phyloP scores from a whole-genome alignment of 2,113 vertebrate species.

The Neolamprologus modestus region DNA sequence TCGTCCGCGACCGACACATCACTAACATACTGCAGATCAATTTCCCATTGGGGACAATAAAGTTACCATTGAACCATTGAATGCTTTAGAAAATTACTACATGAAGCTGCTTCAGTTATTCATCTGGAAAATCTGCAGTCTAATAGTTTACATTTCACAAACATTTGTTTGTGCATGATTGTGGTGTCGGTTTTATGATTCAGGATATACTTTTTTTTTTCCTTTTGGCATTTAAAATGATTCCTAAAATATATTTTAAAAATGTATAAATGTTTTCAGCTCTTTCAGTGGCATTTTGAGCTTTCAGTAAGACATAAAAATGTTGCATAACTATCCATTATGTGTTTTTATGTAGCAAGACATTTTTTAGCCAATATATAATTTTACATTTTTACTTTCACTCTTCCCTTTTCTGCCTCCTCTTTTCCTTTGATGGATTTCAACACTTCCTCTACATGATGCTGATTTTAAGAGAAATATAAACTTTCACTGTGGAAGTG shows the following conservation, averaged over 20 bases:
- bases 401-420: not conserved
- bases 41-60: not conserved
- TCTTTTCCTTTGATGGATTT: not conserved
- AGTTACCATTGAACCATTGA: not conserved
- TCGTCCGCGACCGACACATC: accelerated
- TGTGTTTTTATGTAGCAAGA: not conserved
- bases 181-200: not conserved
- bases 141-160: not conserved
- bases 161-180: not conserved
- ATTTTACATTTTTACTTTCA: not conserved
- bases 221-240: not conserved
- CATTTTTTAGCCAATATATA: not conserved
- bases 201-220: not conserved
- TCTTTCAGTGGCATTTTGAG: not conserved
- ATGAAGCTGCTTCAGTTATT: not conserved
- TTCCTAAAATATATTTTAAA: not conserved
- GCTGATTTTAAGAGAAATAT: not conserved
- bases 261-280: not conserved
- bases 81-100: not conserved
- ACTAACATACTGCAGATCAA: not conserved
- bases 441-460: not conserved
- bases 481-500: not conserved
- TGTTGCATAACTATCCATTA: not conserved
- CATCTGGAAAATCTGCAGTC: not conserved
- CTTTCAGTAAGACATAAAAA: not conserved